phyloP scores from a whole-genome alignment of 2,797 vertebrate species.

The Triplophysa bombifrons region DNA sequence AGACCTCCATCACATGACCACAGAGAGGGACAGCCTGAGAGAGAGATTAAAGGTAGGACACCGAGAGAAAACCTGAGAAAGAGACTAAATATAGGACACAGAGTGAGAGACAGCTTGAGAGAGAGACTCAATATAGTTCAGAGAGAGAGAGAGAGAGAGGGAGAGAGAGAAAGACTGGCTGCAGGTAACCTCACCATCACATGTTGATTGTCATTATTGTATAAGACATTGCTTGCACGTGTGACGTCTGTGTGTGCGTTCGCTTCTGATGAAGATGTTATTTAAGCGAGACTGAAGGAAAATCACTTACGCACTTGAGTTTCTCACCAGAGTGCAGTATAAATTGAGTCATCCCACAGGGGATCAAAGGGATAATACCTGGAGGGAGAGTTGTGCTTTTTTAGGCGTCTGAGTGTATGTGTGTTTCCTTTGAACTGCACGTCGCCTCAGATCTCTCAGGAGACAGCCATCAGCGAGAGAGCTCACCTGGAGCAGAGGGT shows the following conservation, averaged over 20 bases:
- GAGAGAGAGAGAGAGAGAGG: not conserved
- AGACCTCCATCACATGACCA: conserved; percentile 77
- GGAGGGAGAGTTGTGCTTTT: conserved; percentile 32
- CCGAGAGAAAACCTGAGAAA: conserved; percentile 60
- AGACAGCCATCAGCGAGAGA: conserved; percentile 78
- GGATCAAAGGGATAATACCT: conserved; percentile 4
- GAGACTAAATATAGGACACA: conserved; percentile 62
- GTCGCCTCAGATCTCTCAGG: conserved; percentile 78
- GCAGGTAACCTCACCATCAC: not conserved
- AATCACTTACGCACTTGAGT: conserved; percentile 36
- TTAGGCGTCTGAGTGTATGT: conserved; percentile 24
- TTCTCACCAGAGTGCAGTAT: conserved; percentile 28
- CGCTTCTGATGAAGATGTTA: conserved; percentile 19
- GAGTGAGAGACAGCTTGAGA: conserved; percentile 69
- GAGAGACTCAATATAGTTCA: conserved; percentile 64
- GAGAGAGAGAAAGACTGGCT: not conserved
- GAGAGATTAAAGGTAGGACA: conserved; percentile 77
- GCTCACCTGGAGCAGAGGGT: conserved; percentile 80
- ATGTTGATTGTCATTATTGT: conserved; percentile 1
- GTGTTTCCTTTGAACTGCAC: conserved; percentile 46
- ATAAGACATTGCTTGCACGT: not conserved
- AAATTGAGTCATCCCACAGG: conserved; percentile 42
- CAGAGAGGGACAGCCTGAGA: conserved; percentile 77
- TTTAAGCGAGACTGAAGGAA: conserved; percentile 42
- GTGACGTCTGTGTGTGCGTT: not conserved